Base-by-base conservation (phyloP, 2,113 vertebrate genomes). In the rat (Rattus norvegicus) region DNA sequence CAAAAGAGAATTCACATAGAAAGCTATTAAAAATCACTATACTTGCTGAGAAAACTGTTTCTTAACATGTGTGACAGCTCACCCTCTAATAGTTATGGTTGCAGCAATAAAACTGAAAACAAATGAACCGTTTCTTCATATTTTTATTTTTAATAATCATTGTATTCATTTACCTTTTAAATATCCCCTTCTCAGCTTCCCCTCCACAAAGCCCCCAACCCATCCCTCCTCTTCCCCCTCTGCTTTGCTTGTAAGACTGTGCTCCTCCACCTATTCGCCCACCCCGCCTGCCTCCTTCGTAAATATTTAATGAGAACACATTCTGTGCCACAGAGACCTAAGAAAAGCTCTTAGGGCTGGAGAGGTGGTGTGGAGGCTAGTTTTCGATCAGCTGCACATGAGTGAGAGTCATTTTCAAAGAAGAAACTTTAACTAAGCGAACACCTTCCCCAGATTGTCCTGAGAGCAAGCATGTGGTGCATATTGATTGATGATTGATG, bases 281-380 rank as follows among this genome's bases (percentile, higher is more conserved):
- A 65, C 24, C 26, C 63, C 63, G 43, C 43, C 43, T 26, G 24
- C 63, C 63, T 65, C 8, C 63, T 65, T 65, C 36, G 89, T 84
- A 61, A 73, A 87, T 70, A 86, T 73, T 92, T 96, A 75, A 92
- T 69, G 17, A 63, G 69, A 92, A 85, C 76, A 69, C 33, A 89
- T 36, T 39, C 92, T 81, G 85, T 73, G 39, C 39, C 63, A 79
- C 63, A 81, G 11, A 43, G 20, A 33, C 22, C 52, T 88, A 69
- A n/a, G 36, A 22, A 33, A 33, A 49, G 5, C 2, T 67, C 28
- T 33, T 2, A 12, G 8, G 43, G 63, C 28, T 86, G 19, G 83
- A 86, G 28, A 49, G 61, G 20, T 20, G 28, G 84, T 19, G 16
- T 43, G 6, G 8, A 17, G 24, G n/a, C 81, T 84, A 47, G 13